Evolutionary conservation across 2,797 vertebrate species (phyloP).

Genomic region (Bradypus variegatus): DNA sequence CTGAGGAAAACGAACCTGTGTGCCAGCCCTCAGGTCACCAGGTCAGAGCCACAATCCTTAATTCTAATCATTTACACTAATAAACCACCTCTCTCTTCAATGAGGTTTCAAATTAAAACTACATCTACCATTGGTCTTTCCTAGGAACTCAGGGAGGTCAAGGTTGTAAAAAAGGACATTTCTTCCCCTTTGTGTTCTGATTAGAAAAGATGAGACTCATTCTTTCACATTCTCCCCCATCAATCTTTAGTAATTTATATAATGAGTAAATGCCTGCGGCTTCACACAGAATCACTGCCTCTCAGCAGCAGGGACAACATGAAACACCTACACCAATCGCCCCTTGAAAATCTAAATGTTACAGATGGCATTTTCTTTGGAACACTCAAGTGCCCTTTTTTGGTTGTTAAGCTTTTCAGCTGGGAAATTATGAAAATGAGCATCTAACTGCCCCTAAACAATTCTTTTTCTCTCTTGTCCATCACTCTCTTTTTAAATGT

Average conservation of each 20-base stretch:
- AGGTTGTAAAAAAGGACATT: background rate
- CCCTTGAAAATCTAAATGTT: background rate
- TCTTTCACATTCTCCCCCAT: background rate
- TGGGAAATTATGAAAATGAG: conserved; percentile 7
- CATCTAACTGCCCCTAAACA: background rate
- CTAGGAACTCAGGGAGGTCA: background rate
- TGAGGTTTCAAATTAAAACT: background rate
- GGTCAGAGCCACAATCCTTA: background rate
- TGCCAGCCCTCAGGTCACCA: background rate
- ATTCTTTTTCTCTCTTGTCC: background rate
- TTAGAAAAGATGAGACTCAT: background rate
- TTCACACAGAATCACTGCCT: background rate
- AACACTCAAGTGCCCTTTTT: background rate
- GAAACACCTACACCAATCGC: background rate
- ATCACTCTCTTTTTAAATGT: background rate
- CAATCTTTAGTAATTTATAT: background rate
- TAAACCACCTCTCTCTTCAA: background rate
- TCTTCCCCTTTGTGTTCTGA: background rate
- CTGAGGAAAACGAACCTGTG: background rate
- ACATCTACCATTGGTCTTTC: background rate
- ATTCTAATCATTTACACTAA: background rate
- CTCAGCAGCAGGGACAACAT: too few species aligned
- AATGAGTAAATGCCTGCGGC: background rate
- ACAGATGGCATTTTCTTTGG: conserved; percentile 1
- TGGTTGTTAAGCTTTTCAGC: conserved; percentile 5